These are phyloP conservation scores for Brachionus koreanus DNA, from an alignment of 1,140 invertebrate species.

Conservation along the genomic window DNA sequence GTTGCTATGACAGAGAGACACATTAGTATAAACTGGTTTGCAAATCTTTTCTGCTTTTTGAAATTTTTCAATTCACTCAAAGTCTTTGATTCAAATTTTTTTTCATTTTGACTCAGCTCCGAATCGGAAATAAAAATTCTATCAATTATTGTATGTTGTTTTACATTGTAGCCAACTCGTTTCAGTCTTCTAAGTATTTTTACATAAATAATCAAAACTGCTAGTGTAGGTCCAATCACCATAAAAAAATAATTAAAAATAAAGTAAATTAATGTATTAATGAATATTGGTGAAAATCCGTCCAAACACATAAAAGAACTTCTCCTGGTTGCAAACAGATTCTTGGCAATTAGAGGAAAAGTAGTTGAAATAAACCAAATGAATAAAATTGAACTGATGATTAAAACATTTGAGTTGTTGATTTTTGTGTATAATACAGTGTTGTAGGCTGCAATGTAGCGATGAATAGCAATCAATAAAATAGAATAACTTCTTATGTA, in stretches of 20 bases:
- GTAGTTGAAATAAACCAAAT: not conserved
- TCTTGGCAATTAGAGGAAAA: not conserved
- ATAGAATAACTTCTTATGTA: constrained; percentile 25
- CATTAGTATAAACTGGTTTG: constrained; percentile 16
- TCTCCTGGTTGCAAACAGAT: not conserved
- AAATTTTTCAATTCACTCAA: not conserved
- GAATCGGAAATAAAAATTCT: not conserved
- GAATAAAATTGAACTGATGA: not conserved
- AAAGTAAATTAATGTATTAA: not conserved
- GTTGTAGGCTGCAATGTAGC: not conserved
- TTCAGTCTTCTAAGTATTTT: not conserved
- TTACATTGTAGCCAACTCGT: not conserved
- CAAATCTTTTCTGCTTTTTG: constrained; percentile 11
- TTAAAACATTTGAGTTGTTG: not conserved
- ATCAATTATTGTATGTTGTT: not conserved
- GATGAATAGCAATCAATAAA: not conserved
- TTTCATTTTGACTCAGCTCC: not conserved
- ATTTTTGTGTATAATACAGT: not conserved
- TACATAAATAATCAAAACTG: not conserved
- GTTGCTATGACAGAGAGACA: constrained; percentile 12
- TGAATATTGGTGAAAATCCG: not conserved
- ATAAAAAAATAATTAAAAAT: not conserved
- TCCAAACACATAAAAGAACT: not conserved
- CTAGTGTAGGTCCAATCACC: not conserved
- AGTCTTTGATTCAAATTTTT: not conserved